phyloP scores from a whole-genome alignment of 2,113 vertebrate genomes.

The Podilymbus podiceps region DNA sequence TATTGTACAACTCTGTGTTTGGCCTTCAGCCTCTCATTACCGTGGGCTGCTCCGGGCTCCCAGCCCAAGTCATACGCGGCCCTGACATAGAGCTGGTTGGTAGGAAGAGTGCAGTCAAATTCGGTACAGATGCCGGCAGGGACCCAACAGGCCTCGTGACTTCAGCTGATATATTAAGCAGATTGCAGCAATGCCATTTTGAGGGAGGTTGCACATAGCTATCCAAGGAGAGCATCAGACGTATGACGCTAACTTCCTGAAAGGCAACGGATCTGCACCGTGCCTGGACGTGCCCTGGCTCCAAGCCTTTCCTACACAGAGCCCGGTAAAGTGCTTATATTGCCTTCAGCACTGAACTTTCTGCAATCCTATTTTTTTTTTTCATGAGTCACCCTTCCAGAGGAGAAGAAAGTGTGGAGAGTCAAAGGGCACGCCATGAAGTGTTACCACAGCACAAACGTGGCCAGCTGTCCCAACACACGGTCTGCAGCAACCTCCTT shows the following conservation, averaged over 20 bases:
- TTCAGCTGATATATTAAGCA: neutral
- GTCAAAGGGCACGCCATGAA: neutral
- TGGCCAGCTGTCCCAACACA: neutral
- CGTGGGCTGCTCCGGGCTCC: neutral
- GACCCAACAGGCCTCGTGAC: neutral
- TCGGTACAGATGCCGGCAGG: neutral
- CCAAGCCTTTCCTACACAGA: neutral
- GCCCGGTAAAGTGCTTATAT: neutral
- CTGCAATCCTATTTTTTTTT: neutral
- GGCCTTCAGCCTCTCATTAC: neutral
- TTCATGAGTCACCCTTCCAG: neutral
- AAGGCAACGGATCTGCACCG: neutral
- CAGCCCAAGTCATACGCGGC: neutral
- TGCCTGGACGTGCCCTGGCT: neutral
- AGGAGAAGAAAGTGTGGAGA: neutral
- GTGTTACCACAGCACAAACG: rapidly evolving
- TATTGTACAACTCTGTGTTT: neutral
- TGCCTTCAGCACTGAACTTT: neutral
- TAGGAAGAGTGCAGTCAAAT: neutral
- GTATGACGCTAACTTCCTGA: neutral
- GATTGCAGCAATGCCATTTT: neutral
- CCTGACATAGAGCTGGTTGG: neutral
- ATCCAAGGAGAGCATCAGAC: neutral
- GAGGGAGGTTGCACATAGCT: neutral
- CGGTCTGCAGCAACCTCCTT: neutral